These are phyloP conservation scores for Percopsis omiscomaycus DNA, from an alignment of 2,797 vertebrate genomes.

Conservation along the genomic window DNA sequence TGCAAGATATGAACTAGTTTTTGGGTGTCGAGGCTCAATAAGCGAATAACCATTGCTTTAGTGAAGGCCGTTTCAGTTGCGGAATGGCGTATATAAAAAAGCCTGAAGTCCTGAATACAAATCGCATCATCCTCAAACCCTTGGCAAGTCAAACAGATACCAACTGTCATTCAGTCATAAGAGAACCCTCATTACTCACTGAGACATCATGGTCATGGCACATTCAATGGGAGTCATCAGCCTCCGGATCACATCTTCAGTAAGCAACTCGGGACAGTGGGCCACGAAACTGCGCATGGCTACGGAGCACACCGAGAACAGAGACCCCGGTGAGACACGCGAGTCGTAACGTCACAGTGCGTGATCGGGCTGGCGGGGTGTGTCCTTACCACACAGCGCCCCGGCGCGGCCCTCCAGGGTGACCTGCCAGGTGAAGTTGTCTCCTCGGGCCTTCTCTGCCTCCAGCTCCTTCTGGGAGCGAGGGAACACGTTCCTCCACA, in stretches of 20 bases:
- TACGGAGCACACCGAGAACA: constrained; percentile 52
- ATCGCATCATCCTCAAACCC: neutral
- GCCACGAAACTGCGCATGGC: constrained; percentile 99
- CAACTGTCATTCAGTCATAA: neutral
- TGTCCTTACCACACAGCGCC: constrained; percentile 90
- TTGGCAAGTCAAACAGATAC: neutral
- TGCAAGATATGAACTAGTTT: too few relatives aligned
- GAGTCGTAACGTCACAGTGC: neutral
- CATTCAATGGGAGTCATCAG: constrained; percentile 98
- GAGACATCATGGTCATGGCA: constrained; percentile 99
- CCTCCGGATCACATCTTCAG: constrained; percentile 96
- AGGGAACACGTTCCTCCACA: constrained; percentile 97
- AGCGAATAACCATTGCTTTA: too few relatives aligned
- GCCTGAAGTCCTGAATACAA: neutral
- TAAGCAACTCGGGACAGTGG: constrained; percentile 96
- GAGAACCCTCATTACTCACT: constrained; percentile 82
- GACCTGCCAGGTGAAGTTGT: constrained; percentile 98
- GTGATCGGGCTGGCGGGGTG: neutral
- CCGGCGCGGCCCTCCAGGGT: constrained; percentile 96
- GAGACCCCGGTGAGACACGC: neutral
- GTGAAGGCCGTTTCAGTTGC: too few relatives aligned
- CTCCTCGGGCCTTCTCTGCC: constrained; percentile 95
- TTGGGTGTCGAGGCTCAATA: too few relatives aligned
- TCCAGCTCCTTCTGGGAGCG: constrained; percentile 97
- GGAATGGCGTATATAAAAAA: neutral